These are phyloP conservation scores for Cerastis rubricosa DNA, from an alignment of 2,888 invertebrate species.

Conservation along the genomic window DNA sequence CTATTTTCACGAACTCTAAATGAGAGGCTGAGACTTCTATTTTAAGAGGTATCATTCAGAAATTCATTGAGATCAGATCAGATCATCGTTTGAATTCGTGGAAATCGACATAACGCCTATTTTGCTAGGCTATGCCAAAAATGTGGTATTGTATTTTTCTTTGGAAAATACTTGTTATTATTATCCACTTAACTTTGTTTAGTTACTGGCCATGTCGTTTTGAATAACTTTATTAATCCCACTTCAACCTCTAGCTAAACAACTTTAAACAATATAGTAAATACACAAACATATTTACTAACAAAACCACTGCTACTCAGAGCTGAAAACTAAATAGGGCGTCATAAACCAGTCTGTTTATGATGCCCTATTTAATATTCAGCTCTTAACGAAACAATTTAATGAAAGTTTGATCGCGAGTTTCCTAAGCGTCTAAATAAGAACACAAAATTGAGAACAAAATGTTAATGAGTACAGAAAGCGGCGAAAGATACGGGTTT, in stretches of 20 bases:
- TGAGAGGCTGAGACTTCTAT: no score
- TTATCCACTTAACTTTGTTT: background rate
- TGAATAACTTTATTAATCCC: no score
- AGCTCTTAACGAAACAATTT: slow-evolving; percentile 13
- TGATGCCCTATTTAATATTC: no score
- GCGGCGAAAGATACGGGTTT: slow-evolving; percentile 14
- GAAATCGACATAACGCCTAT: no score
- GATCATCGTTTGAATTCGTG: no score
- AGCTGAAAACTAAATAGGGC: background rate
- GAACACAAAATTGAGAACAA: background rate
- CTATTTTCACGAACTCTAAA: no score
- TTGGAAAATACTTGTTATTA: background rate
- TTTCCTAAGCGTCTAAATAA: background rate
- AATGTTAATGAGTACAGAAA: slow-evolving; percentile 3
- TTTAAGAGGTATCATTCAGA: no score
- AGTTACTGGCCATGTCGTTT: background rate
- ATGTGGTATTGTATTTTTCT: background rate
- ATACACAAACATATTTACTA: background rate
- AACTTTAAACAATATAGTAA: background rate
- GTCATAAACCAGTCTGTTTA: slow-evolving; percentile 9
- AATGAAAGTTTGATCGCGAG: background rate
- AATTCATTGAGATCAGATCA: no score
- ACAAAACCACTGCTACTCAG: background rate
- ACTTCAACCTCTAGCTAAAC: background rate
- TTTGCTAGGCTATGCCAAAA: background rate